Evolutionary conservation across 2,888 invertebrate species (phyloP), one percentile per base, ranked within the genome.

Genomic region (Pocota personata): DNA sequence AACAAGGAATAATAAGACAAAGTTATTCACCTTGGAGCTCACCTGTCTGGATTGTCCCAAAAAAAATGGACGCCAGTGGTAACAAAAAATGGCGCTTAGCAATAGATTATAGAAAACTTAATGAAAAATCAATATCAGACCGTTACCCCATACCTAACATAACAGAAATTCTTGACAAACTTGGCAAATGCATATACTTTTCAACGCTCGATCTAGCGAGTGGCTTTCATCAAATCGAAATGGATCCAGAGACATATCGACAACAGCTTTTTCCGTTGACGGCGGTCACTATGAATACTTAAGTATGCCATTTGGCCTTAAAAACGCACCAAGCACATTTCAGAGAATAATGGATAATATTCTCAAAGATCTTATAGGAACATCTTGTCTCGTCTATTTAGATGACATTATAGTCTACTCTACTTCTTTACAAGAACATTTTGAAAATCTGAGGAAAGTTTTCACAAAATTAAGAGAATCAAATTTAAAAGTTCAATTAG

Each of bases 141-240:
- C n/a, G 14, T 4, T 40, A 40, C 5, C 40, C 14, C 14, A 14
- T 40, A 2, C 40, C 40, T 0, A 40, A 40, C 4, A 40, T 40
- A 3, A 40, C 3, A 1, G 40, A 40, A 3, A 67, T 30, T 52
- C 3, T 16, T 2, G 67, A 6, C 10, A 52, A 67, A 37, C 6
- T 52, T 72, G 90, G 90, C 40, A 88, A 89, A 69, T 87, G 89
- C 3, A 88, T 89, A 84, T 92, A 91, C 82, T 92, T 92, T 71
- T 57, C 90, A 0, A 89, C 88, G 14, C 24, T 89, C 0, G 90
- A 90, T 69, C 30, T 90, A 1, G 89, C 90, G 0, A 89, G 88
- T 1, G 90, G 90, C 0, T 90, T 90, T 48, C 89, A 90, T 30
- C 90, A 90, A 72, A 90, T 91, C 0, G 87, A 88, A 16, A 89